Conservation (phyloP, 64 coral and sea anemone species). For the Orbicella faveolata region DNA sequence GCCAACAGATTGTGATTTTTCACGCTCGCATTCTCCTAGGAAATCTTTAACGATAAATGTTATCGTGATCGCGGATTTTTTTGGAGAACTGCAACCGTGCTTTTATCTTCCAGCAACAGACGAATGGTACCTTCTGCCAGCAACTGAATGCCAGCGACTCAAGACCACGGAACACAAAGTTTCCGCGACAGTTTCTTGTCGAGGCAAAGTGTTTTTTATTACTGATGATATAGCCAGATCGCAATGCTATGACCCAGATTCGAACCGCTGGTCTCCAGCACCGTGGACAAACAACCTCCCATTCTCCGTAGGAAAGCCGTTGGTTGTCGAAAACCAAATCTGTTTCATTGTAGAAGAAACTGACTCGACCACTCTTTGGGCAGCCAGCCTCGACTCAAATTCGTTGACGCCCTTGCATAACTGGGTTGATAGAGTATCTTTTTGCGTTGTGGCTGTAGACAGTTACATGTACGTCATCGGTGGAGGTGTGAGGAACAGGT, state of each 20-base stretch:
- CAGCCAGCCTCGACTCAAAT: not conserved
- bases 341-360: not conserved
- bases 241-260: not conserved
- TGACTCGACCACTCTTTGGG: not conserved
- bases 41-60: not conserved
- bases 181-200: not conserved
- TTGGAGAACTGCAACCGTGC: not conserved
- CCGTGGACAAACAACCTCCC: not conserved
- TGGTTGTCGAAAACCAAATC: slow-evolving; percentile 8
- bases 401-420: not conserved
- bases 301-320: not conserved
- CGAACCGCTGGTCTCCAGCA: not conserved
- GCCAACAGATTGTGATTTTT: not conserved
- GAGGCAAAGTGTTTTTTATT: not conserved
- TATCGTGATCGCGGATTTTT: not conserved
- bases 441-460: not conserved
- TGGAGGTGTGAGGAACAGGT: not conserved
- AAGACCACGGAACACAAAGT: too few species aligned
- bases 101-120: not conserved
- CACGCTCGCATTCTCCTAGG: not conserved
- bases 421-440: not conserved
- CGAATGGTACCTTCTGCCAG: not conserved
- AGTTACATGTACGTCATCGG: not conserved
- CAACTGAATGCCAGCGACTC: too few species aligned
- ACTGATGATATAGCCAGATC: not conserved